Base-by-base conservation (phyloP, 2,888 invertebrate genomes). In the Lithosia quadra region DNA sequence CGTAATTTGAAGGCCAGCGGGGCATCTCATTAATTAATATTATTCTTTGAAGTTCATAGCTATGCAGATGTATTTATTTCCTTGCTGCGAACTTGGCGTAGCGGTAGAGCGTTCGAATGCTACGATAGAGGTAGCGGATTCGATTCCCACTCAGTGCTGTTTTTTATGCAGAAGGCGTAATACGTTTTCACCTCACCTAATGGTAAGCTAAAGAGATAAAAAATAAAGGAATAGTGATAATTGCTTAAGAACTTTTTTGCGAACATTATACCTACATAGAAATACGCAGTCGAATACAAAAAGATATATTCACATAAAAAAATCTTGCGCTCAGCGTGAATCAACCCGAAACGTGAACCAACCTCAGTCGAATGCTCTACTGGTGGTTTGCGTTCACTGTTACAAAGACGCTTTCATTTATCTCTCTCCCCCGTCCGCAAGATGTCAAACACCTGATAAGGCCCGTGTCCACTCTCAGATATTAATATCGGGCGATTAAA, bases 401-500 rank as follows among this genome's bases (percentile, higher is more conserved):
- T n/a, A n/a, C 28, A 15, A 28, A 57, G 15, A 55, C 7, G 2
- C 9, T 63, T 34, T 28, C 22, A 36, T 39, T 39, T n/a, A 9
- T 22, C 24, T 11, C 7, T 24, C n/a, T 4, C 4, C 18, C 22
- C 2, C 4, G 22, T 22, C 33, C 53, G 10, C 59, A 63, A 68
- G 55, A 68, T 68, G 36, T 55, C 53, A 39, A 56, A 49, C 55
- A 43, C 28, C 68, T 34, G 64, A 64, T 65, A 64, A 22, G 28
- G 22, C 22, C 22, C 13, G 21, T 34, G 53, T 36, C 60, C 18
- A 33, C 63, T 56, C 55, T n/a, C 33, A 59, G 63, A 68, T 60
- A 63, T 63, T 70, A 74, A 78, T 75, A 82, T 74, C 71, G 75
- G 80, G 81, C 77, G 79, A 81, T 79, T 72, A 84, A 82, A 79